Evolutionary conservation across 2,888 invertebrate genomes (phyloP).

Genomic region (Hypomecis atomaria): DNA sequence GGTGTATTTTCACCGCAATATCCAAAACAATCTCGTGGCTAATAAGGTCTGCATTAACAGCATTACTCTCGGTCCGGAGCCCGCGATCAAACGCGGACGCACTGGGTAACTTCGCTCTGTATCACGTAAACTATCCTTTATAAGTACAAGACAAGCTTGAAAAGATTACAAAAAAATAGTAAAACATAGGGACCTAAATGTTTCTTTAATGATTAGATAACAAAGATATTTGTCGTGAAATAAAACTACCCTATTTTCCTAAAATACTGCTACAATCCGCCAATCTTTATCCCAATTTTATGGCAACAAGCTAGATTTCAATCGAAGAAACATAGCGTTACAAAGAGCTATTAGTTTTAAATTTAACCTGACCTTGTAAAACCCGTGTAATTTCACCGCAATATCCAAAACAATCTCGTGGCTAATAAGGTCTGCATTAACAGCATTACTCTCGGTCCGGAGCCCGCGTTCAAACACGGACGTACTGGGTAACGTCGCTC

Average conservation of each 20-base stretch:
- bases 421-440: conserved; percentile 35
- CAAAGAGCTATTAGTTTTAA: neutral
- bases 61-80: conserved; percentile 38
- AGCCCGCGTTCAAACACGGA: conserved; percentile 35
- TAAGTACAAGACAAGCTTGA: conserved; percentile 46
- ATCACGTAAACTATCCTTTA: conserved; percentile 58
- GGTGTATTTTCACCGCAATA: conserved; percentile 23
- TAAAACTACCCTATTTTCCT: too few relatives aligned
- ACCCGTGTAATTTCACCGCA: conserved; percentile 18
- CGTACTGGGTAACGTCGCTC: conserved; percentile 18
- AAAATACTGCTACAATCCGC: too few relatives aligned
- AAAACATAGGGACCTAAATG: too few relatives aligned
- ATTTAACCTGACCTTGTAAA: neutral
- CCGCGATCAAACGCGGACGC: conserved; percentile 32
- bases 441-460: conserved; percentile 37
- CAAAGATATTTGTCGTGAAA: too few relatives aligned
- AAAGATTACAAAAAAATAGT: too few relatives aligned
- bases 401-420: conserved; percentile 36
- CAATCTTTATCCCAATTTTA: too few relatives aligned
- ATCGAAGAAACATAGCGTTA: too few relatives aligned
- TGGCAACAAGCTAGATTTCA: too few relatives aligned
- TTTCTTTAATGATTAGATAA: too few relatives aligned
- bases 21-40: conserved; percentile 35
- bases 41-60: conserved; percentile 35
- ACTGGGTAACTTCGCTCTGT: conserved; percentile 25